Base-by-base conservation (phyloP, 2,888 invertebrate species). In the Chrysolina americana region DNA sequence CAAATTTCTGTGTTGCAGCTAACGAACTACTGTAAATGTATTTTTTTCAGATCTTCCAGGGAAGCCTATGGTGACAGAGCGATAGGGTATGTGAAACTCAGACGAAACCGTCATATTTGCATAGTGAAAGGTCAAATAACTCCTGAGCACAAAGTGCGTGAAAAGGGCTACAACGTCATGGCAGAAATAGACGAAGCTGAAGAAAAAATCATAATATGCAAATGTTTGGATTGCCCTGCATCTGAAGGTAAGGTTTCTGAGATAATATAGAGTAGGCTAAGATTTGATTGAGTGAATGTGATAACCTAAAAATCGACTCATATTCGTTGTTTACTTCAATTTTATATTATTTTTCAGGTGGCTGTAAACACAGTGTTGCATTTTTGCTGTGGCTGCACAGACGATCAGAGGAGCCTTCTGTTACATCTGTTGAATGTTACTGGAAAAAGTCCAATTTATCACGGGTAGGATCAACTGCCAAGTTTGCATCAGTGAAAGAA, bases 401-500 rank as follows among this genome's bases (percentile, higher is more conserved):
- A n/a, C n/a, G n/a, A n/a, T n/a, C n/a, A n/a, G n/a, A n/a, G n/a
- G n/a, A n/a, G n/a, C n/a, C 65, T 8, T 41, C 65, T 15, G 11
- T 44, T 10, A 65, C 65, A 65, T 23, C 13, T 44, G 21, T 19
- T 21, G 44, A 41, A 15, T 65, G 65, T 65, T 41, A 44, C 11
- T 65, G 65, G 65, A 65, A 19, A 36, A 65, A 65, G n/a, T 65
- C 65, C 17, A 19, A 44, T 11, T 65, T 65, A 44, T 65, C 65
- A 13, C 21, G 10, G 41, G 65, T 36, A 41, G 23, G 28, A 17
- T 44, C 65, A 41, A n/a, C n/a, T n/a, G n/a, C n/a, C n/a, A n/a
- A n/a, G n/a, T n/a, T n/a, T n/a, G n/a, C n/a, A n/a, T n/a, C 17
- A 36, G 15, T 36, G 19, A 41, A 19, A 41, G 41, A 28, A 41